Base-by-base conservation (phyloP, 2,888 invertebrate genomes). In the Malthinus flaveolus region DNA sequence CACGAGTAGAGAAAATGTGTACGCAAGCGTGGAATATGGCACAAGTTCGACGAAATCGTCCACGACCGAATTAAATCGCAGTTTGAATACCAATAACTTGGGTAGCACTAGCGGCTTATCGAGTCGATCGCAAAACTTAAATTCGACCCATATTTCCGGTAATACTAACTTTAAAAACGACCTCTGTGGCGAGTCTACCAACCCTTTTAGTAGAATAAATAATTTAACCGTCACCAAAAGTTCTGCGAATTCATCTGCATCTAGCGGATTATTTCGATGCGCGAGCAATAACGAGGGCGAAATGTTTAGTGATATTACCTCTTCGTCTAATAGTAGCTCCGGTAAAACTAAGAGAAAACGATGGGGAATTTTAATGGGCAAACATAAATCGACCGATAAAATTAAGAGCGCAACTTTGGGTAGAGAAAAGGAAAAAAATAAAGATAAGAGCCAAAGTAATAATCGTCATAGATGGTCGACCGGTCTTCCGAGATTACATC, bases 401-500 rank as follows among this genome's bases (percentile, higher is more conserved):
- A 82, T 82, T 58, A 84, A 89, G 66, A 86, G 87, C 61, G 89
- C 88, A 0, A 89, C 89, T 3, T 74, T 89, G 47, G 88, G 89
- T 0, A 80, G 89, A 59, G 87, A 88, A 61, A 82, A 85, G 63
- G 81, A 81, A n/a, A 82, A 82, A 58, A 79, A 78, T 48, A 80
- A 81, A 67, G 79, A 78, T 66, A 76, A 80, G 66, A 76, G 80
- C 59, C 73, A 74, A 68, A 79, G 82, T 9, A 83, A 84, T 68
- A 77, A 81, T 56, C 82, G 84, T 66, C 85, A 88, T 71, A 77
- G 89, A 39, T 89, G 89, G 89, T 89, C 88, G 1, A 88, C 88
- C 0, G 89, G 87, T 0, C 79, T 87, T 63, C 87, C 88, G 10
- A 84, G 87, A 68, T 81, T 85, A 35, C 87, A 87, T 73, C 89